Evolutionary conservation across 2,888 invertebrate genomes (phyloP).

Genomic region (Meteorus colon): DNA sequence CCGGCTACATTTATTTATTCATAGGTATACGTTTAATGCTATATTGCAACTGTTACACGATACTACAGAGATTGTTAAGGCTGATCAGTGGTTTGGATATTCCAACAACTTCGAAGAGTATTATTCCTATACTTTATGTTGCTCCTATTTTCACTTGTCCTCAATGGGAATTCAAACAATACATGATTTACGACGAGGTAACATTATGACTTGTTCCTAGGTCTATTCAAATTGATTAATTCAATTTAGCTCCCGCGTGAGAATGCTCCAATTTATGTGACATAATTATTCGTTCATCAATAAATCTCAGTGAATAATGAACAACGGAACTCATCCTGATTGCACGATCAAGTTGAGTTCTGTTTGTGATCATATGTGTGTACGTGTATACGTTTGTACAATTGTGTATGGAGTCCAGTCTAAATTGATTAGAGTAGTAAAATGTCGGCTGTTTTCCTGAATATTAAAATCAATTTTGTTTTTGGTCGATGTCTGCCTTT

Average conservation of each 20-base stretch:
- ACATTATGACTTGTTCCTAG: constrained; percentile 15
- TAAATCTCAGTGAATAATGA: constrained; percentile 43
- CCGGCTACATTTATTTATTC: constrained; percentile 56
- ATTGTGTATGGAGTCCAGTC: too few species aligned
- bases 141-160: constrained; percentile 12
- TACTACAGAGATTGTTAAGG: constrained; percentile 53
- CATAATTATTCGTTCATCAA: constrained; percentile 12
- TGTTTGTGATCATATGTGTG: background rate
- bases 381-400: too few species aligned
- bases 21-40: constrained; percentile 50
- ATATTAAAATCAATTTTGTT: constrained; percentile 16
- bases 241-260: background rate
- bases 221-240: constrained; percentile 8
- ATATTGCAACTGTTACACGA: constrained; percentile 58
- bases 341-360: background rate
- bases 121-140: constrained; percentile 37
- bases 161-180: constrained; percentile 34
- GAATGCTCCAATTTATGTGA: background rate
- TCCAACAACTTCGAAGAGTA: constrained; percentile 51
- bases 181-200: constrained; percentile 23
- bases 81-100: constrained; percentile 51
- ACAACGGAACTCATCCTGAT: constrained; percentile 44
- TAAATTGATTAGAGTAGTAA: too few species aligned
- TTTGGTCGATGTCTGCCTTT: constrained; percentile 15
- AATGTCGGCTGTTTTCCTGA: background rate